These are phyloP conservation scores for Phymatocera aterrima DNA, from an alignment of 2,888 invertebrate genomes.

Conservation along the genomic window DNA sequence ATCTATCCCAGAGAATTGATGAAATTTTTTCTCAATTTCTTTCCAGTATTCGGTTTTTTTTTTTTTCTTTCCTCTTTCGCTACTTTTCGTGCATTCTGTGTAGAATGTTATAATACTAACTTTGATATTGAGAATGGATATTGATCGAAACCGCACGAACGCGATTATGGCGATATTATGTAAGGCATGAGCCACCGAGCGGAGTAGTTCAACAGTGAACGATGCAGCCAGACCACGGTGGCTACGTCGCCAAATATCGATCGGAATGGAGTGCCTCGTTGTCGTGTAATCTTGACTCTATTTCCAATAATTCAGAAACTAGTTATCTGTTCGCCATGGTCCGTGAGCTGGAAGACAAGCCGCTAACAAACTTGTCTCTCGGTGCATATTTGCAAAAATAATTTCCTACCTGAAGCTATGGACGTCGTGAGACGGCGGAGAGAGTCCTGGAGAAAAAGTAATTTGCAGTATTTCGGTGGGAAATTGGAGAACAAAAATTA, in stretches of 20 bases:
- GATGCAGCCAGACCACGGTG: neutral
- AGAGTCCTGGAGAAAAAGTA: neutral
- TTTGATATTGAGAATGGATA: no score
- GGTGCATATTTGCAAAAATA: neutral
- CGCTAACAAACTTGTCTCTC: neutral
- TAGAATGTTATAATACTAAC: no score
- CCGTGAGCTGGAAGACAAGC: neutral
- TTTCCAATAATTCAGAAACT: conserved; percentile 13
- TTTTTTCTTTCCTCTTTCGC: no score
- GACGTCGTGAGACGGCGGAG: neutral
- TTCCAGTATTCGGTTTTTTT: no score
- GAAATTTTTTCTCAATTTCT: no score
- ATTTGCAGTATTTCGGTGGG: neutral
- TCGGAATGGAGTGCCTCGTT: neutral
- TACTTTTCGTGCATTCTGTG: no score
- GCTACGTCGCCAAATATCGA: neutral
- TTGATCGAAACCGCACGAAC: neutral
- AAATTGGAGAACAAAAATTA: conserved; percentile 21
- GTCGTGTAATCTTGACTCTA: conserved; percentile 5
- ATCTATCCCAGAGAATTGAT: no score
- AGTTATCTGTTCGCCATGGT: neutral
- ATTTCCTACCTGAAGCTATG: neutral
- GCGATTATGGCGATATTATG: neutral
- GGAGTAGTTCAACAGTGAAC: neutral
- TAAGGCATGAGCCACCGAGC: no score